These are phyloP conservation scores for Sapayoa aenigma DNA, from an alignment of 2,113 vertebrate species.

Conservation along the genomic window DNA sequence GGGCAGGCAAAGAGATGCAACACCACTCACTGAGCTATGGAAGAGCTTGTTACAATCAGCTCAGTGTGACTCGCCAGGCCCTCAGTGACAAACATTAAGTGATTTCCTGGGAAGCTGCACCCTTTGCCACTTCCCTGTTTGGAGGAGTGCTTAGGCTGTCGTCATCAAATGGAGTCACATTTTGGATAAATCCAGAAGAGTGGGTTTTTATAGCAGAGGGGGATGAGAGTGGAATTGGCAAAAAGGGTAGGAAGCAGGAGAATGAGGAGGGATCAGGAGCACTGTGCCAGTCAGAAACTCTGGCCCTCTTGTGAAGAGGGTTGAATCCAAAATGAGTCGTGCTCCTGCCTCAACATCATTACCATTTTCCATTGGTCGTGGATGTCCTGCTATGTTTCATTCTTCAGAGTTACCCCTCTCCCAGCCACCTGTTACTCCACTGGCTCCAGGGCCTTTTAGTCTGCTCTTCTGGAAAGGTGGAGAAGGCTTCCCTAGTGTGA, in stretches of 20 bases:
- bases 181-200: neutral
- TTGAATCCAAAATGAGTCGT: neutral
- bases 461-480: neutral
- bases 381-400: neutral
- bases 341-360: neutral
- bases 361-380: neutral
- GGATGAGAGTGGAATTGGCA: neutral
- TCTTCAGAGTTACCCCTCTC: neutral
- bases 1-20: neutral
- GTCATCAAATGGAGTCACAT: neutral
- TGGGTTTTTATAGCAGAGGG: neutral
- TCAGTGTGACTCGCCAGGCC: neutral
- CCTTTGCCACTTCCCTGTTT: neutral
- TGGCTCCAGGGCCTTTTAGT: neutral
- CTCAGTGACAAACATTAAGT: rapidly evolving
- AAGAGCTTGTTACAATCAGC: neutral
- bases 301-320: neutral
- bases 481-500: neutral
- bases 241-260: neutral
- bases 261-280: neutral
- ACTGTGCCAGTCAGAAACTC: neutral
- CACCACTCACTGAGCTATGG: rapidly evolving
- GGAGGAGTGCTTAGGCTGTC: neutral
- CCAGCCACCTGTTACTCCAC: neutral
- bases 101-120: neutral